These are phyloP conservation scores for Antigone vipio DNA, from an alignment of 2,113 vertebrate species.

Conservation along the genomic window DNA sequence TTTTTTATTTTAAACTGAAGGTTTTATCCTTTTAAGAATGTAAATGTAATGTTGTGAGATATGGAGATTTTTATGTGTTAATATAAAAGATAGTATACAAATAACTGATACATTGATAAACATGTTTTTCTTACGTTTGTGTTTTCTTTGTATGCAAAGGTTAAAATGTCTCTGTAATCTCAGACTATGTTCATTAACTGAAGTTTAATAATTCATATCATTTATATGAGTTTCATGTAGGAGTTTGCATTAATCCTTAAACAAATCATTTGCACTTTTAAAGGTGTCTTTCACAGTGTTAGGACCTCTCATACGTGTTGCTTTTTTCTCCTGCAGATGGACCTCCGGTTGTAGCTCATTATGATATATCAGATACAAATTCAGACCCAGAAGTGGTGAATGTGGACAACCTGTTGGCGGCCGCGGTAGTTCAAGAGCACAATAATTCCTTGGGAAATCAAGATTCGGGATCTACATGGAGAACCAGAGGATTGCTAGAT, in stretches of 20 bases:
- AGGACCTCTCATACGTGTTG: slow-evolving; percentile 60
- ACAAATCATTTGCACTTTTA: not conserved
- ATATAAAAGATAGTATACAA: not conserved
- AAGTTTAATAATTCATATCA: not conserved
- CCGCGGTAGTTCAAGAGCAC: slow-evolving; percentile 90
- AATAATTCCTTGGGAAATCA: slow-evolving; percentile 82
- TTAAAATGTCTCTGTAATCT: slow-evolving; percentile 39
- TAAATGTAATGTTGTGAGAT: slow-evolving; percentile 24
- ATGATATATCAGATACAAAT: slow-evolving; percentile 94
- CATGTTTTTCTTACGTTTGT: not conserved
- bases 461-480: slow-evolving; percentile 82
- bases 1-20: slow-evolving; percentile 11
- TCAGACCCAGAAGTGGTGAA: slow-evolving; percentile 92
- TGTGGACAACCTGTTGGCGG: slow-evolving; percentile 89
- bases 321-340: slow-evolving; percentile 87
- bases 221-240: not conserved
- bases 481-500: slow-evolving; percentile 81
- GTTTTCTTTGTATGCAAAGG: slow-evolving; percentile 25
- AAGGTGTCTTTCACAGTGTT: not conserved
- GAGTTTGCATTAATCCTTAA: not conserved
- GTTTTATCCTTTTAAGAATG: slow-evolving; percentile 17
- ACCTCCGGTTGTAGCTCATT: slow-evolving; percentile 90
- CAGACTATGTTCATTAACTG: not conserved
- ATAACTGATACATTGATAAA: not conserved
- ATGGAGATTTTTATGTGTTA: not conserved